Base-by-base conservation (phyloP, 64 coral and sea anemone genomes). In the Montipora efflorescens region DNA sequence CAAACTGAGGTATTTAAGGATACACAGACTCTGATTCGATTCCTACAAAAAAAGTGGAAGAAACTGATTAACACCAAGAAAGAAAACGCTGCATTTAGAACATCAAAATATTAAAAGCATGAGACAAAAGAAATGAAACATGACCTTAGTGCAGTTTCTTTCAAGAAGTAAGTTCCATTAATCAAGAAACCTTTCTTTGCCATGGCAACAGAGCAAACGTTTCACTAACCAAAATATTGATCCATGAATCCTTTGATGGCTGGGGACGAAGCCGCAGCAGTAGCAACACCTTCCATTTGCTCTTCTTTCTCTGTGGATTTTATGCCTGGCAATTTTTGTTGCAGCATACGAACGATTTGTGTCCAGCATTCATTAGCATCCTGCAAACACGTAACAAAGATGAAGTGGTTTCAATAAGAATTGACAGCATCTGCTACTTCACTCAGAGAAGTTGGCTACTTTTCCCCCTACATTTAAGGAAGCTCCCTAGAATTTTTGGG, bases 311-410 rank as follows among this genome's bases (percentile, higher is more conserved):
- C 55, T 64, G 62, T 61, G 1, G 82, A 48, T 47, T 95, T 79
- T 10, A 87, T 67, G 77, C 88, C 94, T 8, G 97, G 97, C 11
- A 98, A 66, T 49, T 94, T 94, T n/a, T 96, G 97, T 57, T 98
- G 97, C 73, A 98, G 87, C 75, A 98, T 96, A 71, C 97, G 91
- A 44, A 98, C 87, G 67, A 98, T 48, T 36, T 98, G 94, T 53
- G 97, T 98, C 97, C 97, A 98, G 76, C 97, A 98, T 58, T 98
- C 97, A 77, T 98, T 94, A 1, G 97, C 97, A 98, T 98, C 97
- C 97, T 98, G 48, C 12, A 83, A 67, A 71, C 13, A 12, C 28
- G 2, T 36, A 70, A 48, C 18, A 50, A n/a, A 59, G 11, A 57
- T 57, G 53, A 57, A 36, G 36, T 57, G 53, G 53, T 57, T 6